Conservation (phyloP, 1,140 invertebrate species). For the Plectrocnemia conspersa region DNA sequence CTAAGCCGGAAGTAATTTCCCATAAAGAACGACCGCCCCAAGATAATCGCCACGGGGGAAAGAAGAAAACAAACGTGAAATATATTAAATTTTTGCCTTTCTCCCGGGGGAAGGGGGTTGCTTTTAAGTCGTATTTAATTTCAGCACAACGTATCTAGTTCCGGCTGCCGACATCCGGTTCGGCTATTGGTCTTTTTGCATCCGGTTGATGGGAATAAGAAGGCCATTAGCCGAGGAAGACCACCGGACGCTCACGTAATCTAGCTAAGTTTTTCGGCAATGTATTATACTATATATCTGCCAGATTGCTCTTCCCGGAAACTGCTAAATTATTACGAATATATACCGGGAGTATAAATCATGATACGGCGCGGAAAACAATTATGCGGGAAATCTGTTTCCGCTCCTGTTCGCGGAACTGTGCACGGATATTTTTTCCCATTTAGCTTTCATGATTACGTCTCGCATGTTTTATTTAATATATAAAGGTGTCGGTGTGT, state of each 20-base stretch:
- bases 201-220: conserved; percentile 4
- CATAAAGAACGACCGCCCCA: no score
- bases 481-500: no score
- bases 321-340: conserved; percentile 5
- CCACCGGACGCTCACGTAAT: no score
- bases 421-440: conserved; percentile 2
- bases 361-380: conserved; percentile 4
- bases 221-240: conserved; percentile 7
- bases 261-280: conserved; percentile 5
- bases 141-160: conserved; percentile 3
- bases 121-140: conserved; percentile 1
- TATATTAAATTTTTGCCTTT: no score
- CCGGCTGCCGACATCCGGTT: no score
- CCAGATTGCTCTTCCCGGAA: not conserved
- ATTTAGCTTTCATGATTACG: no score
- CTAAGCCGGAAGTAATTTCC: no score
- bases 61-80: no score
- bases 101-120: no score
- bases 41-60: no score
- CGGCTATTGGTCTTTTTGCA: conserved; percentile 1
- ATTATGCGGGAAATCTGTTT: conserved; percentile 10
- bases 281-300: no score
- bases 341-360: conserved; percentile 1
- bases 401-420: not conserved
- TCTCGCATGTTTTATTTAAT: no score